Evolutionary conservation across 1,140 invertebrate genomes (phyloP).

Genomic region (Babylonia areolata): DNA sequence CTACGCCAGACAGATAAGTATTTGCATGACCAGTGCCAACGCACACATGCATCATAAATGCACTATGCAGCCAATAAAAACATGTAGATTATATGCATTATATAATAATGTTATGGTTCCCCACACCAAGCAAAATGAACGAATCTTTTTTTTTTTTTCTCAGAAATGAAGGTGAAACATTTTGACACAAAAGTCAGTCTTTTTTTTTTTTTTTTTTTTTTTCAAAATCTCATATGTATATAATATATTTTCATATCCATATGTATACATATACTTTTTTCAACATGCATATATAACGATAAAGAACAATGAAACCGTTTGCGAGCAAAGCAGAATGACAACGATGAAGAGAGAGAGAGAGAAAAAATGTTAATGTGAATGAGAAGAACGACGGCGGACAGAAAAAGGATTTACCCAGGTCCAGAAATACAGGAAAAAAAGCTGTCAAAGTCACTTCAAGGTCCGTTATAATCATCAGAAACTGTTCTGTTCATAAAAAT

Average conservation of each 20-base stretch:
- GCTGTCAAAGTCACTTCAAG: too few relatives aligned
- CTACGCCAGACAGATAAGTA: background rate
- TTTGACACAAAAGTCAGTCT: background rate
- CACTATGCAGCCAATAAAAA: too few relatives aligned
- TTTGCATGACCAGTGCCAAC: background rate
- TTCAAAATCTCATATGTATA: background rate
- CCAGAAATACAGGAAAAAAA: too few relatives aligned
- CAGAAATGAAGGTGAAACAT: background rate
- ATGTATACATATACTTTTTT: background rate
- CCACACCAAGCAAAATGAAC: background rate
- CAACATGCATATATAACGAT: background rate
- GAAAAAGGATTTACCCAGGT: too few relatives aligned
- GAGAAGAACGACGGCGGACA: too few relatives aligned
- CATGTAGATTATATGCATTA: background rate
- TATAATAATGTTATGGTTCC: background rate
- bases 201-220: background rate
- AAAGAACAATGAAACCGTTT: background rate
- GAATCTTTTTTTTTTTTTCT: background rate
- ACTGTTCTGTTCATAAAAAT: too few relatives aligned
- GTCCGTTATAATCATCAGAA: too few relatives aligned
- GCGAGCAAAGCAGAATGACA: background rate
- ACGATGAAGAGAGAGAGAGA: background rate
- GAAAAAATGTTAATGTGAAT: too few relatives aligned
- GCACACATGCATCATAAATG: background rate
- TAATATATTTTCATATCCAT: conserved; percentile 13